Evolutionary conservation across 2,113 vertebrate genomes (phyloP).

Genomic region (Eulemur macaco): DNA sequence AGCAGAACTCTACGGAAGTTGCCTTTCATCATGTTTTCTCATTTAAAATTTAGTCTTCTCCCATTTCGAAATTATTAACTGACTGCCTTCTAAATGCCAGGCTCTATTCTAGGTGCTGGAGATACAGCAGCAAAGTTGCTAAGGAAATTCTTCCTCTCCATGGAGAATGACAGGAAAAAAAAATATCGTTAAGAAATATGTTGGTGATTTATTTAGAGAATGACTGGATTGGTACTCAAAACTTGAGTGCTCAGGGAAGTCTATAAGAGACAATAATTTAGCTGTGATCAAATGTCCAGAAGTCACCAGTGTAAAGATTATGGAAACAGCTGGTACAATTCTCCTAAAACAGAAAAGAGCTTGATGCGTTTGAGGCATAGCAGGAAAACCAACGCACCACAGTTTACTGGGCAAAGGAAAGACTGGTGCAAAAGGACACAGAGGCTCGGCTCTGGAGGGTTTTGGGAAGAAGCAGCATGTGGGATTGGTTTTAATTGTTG

Average conservation of each 20-base stretch:
- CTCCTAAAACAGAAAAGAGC: neutral
- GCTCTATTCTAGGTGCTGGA: neutral
- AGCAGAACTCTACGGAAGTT: neutral
- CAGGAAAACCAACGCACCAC: fast-evolving
- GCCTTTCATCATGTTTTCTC: neutral
- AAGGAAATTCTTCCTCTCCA: neutral
- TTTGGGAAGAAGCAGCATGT: neutral
- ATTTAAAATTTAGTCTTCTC: neutral
- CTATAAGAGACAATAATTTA: neutral
- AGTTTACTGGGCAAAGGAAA: too few species aligned
- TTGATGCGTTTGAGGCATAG: neutral
- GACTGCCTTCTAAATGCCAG: neutral
- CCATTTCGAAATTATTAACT: neutral
- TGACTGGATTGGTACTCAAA: neutral
- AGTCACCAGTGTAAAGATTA: neutral
- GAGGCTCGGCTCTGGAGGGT: fast-evolving
- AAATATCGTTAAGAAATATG: neutral
- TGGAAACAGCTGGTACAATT: neutral
- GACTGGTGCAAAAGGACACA: fast-evolving
- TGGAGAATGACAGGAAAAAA: neutral
- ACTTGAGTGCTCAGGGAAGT: neutral
- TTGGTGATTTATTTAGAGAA: neutral
- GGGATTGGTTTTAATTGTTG: neutral
- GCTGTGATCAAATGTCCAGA: neutral
- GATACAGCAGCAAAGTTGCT: neutral